Evolutionary conservation across 2,797 vertebrate species (phyloP), one percentile per base, ranked within the genome.

Genomic region (Steatocranus sp.): DNA sequence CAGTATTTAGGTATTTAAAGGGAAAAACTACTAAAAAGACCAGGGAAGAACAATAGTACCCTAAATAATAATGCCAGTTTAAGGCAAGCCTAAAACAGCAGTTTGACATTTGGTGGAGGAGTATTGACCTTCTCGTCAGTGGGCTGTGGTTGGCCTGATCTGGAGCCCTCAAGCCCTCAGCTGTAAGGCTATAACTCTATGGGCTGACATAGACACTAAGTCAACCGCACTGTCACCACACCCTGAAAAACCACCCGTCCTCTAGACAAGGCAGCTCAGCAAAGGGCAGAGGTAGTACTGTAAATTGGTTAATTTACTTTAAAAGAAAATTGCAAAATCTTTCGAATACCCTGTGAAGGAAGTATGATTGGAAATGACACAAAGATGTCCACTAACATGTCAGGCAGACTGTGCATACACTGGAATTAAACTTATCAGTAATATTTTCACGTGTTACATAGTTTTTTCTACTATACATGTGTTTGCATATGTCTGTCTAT

Each of bases 61-160:
- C 75, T 82, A 83, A 88, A 82, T 84, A 81, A 83, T 84, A 83
- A 81, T 74, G 78, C 25, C 73, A 75, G 85, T 80, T 82, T 43
- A 81, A 86, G 68, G 36, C 27, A 0, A 61, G 70, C 58, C 83
- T 84, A 90, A 91, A 93, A 91, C 84, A 85, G 90, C 85, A 90
- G 84, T 63, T 79, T 89, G 92, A 90, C 93, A 91, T 93, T 92
- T 91, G 70, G 76, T 85, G 80, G 73, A 75, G 53, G 70, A 87
- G 85, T 74, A 51, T 76, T 93, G 92, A 93, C 91, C 90, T 93
- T 92, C 85, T 90, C 90, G 23, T 36, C 41, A 84, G 83, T 76
- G 77, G 81, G 74, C 83, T 92, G 92, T 87, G 93, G 90, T 91
- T 82, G 66, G 75, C 90, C 88, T 90, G 81, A 92, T 89, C 80